Percentiles rank a stretch among this genome's conserved stretches.
These are phyloP conservation scores for Erpobdella octoculata DNA, from an alignment of 2,888 invertebrate species.

Conservation along the genomic window DNA sequence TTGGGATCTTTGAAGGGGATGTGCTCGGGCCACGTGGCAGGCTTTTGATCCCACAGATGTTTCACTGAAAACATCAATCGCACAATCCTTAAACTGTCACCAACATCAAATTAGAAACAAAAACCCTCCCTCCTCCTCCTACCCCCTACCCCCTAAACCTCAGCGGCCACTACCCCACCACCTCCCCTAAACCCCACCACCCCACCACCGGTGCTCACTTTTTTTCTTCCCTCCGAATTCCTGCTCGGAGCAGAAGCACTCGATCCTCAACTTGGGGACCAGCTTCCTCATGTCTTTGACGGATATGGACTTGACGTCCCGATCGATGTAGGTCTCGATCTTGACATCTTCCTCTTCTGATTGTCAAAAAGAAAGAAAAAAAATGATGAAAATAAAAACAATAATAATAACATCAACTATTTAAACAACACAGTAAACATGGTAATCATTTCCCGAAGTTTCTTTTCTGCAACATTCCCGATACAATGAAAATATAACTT, in stretches of 20 bases:
- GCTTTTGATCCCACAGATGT: constrained; percentile 34
- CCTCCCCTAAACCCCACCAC: background rate
- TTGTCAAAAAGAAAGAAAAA: background rate
- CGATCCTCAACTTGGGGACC: constrained; percentile 29
- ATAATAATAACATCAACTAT: too few relatives aligned
- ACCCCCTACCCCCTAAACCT: background rate
- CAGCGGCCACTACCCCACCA: background rate
- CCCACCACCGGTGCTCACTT: constrained; percentile 20
- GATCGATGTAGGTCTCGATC: constrained; percentile 23
- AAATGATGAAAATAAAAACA: too few relatives aligned
- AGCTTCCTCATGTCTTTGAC: constrained; percentile 32
- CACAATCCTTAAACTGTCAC: background rate
- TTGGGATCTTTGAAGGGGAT: constrained; percentile 37
- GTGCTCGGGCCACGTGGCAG: constrained; percentile 32
- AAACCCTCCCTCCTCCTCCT: background rate
- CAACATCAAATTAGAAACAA: background rate
- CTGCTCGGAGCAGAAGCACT: constrained; percentile 25
- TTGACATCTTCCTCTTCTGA: constrained; percentile 26
- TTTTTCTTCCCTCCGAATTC: constrained; percentile 29
- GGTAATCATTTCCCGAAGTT: too few relatives aligned
- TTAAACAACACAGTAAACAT: too few relatives aligned
- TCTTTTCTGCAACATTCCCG: too few relatives aligned
- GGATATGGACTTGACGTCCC: constrained; percentile 25
- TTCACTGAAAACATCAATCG: too few relatives aligned
- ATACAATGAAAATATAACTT: too few relatives aligned